phyloP scores from a whole-genome alignment of 2,797 vertebrate species.

The Cirrhinus molitorella region DNA sequence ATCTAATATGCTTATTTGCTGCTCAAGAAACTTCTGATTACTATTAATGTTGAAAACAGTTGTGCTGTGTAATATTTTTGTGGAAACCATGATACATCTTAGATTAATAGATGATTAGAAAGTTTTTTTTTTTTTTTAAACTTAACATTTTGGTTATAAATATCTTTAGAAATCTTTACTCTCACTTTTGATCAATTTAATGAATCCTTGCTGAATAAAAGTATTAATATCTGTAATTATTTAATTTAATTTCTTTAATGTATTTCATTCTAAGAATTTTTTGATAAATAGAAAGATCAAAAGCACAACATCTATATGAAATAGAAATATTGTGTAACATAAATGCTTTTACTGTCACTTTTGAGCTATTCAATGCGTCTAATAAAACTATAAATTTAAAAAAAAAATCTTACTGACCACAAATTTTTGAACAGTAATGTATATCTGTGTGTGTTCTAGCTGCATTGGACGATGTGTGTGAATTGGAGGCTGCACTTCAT shows the following conservation, averaged over 20 bases:
- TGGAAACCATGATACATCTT: too few relatives aligned
- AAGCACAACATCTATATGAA: too few relatives aligned
- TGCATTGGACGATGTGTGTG: conserved; percentile 92
- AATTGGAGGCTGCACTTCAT: conserved; percentile 92
- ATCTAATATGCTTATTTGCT: too few relatives aligned
- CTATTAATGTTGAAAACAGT: too few relatives aligned
- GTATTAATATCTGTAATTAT: background rate
- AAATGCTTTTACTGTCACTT: background rate
- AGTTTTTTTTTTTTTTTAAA: too few relatives aligned
- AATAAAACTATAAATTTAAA: background rate
- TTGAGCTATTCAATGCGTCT: background rate
- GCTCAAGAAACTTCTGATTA: too few relatives aligned
- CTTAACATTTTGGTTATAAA: background rate
- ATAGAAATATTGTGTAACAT: background rate
- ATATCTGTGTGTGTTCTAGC: conserved; percentile 73
- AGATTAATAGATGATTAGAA: too few relatives aligned
- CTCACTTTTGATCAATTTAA: background rate
- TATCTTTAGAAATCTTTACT: too few relatives aligned
- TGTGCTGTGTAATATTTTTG: too few relatives aligned
- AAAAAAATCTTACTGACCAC: background rate
- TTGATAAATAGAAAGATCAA: too few relatives aligned
- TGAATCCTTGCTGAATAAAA: background rate
- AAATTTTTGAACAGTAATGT: background rate
- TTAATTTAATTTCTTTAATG: too few relatives aligned
- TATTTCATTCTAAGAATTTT: too few relatives aligned